A percentile compares a stretch with the other conserved stretches of the same genome.
These are phyloP conservation scores for Heterohyrax brucei DNA, from an alignment of 2,797 vertebrate genomes.

Conservation along the genomic window DNA sequence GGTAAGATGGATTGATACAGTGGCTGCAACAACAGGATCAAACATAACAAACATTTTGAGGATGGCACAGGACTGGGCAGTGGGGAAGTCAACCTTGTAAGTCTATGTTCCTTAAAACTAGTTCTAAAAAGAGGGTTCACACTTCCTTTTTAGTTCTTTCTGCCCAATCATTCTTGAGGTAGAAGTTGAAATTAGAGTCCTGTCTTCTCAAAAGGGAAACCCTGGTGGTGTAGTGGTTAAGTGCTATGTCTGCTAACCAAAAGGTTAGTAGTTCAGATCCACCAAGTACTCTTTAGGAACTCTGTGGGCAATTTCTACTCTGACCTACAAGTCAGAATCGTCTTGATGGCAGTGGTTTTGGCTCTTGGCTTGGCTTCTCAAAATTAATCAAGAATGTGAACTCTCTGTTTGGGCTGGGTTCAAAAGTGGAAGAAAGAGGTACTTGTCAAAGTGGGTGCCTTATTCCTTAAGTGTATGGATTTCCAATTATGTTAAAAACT, in stretches of 20 bases:
- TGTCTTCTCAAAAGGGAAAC: slow-evolving; percentile 8
- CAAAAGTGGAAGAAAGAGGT: not conserved
- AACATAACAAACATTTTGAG: no score
- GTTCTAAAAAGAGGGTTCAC: not conserved
- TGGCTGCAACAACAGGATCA: no score
- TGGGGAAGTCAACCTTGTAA: not conserved
- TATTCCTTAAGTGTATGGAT: not conserved
- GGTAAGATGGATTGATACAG: no score
- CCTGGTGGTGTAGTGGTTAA: no score
- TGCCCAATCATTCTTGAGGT: not conserved
- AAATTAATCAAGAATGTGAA: not conserved
- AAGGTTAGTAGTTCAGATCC: no score
- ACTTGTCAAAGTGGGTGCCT: not conserved
- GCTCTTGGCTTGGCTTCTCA: not conserved
- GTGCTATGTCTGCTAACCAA: no score
- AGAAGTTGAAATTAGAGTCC: not conserved
- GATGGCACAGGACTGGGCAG: no score
- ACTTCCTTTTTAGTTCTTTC: not conserved
- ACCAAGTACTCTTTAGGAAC: no score
- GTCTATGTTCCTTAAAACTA: not conserved
- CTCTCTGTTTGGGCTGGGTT: not conserved
- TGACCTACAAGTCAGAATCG: no score
- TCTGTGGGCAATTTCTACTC: no score
- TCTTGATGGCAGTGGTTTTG: no score
- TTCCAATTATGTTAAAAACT: not conserved